A percentile compares a stretch with the other conserved stretches of the same genome.
Evolutionary conservation across 2,797 vertebrate genomes (phyloP).

Genomic region (Pseudocheirus occidentalis): DNA sequence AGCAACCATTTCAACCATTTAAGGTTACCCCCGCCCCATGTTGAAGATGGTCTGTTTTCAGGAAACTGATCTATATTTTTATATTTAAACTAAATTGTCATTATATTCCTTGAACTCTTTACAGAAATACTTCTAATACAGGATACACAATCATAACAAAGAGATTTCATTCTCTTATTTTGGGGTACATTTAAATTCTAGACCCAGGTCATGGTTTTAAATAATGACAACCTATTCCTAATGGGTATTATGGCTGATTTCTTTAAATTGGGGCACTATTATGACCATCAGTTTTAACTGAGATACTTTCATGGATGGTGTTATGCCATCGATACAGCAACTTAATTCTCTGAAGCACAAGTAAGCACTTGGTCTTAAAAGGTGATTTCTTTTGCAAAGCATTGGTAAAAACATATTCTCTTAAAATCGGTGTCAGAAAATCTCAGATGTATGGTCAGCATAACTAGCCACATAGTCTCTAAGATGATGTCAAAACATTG

Average conservation of each 20-base stretch:
- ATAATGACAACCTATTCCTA: background rate
- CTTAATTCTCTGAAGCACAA: background rate
- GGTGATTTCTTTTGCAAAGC: background rate
- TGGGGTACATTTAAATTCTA: background rate
- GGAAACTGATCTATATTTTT: background rate
- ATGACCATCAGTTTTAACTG: background rate
- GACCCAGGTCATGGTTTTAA: background rate
- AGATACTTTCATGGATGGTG: background rate
- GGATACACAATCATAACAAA: background rate
- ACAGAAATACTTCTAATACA: background rate
- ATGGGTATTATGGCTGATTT: background rate
- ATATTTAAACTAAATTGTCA: background rate
- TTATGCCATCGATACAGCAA: background rate
- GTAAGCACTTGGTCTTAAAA: background rate
- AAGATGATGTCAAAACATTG: background rate
- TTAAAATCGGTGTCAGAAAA: background rate
- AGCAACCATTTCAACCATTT: background rate
- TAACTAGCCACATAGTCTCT: background rate
- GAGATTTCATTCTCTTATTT: background rate
- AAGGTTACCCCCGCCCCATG: background rate
- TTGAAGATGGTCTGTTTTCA: background rate
- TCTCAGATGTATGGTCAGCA: background rate
- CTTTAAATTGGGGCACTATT: background rate
- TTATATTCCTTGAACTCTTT: background rate
- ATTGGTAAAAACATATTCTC: background rate